Conservation (phyloP, 1,140 invertebrate species). For the Proctacanthus coquilletti region DNA sequence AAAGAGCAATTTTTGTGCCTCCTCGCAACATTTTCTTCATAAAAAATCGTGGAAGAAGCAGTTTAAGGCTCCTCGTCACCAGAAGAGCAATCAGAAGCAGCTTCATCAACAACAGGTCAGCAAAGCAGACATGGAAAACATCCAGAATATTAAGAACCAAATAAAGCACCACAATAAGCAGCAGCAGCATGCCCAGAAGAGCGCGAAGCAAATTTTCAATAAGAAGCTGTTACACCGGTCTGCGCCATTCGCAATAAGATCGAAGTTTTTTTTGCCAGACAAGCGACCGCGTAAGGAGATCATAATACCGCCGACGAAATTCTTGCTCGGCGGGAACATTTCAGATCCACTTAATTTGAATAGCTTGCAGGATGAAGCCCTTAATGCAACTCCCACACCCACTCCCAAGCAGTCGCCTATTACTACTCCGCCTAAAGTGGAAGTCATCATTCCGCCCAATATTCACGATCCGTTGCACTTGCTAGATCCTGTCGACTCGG, state of each 20-base stretch:
- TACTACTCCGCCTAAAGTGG: constrained; percentile 63
- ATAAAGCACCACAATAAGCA: constrained; percentile 5
- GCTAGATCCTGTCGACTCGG: constrained; percentile 61
- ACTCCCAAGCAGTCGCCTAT: constrained; percentile 79
- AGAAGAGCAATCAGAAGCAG: too few relatives aligned
- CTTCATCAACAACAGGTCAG: constrained; percentile 8
- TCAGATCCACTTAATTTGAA: constrained; percentile 89
- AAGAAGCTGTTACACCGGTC: constrained; percentile 15
- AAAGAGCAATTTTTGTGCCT: too few relatives aligned
- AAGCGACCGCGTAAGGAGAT: constrained; percentile 56
- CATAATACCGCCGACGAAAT: constrained; percentile 75
- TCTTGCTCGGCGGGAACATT: constrained; percentile 87
- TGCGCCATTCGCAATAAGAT: constrained; percentile 10
- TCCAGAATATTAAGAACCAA: constrained; percentile 28
- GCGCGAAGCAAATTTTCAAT: constrained; percentile 18
- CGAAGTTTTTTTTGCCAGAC: constrained; percentile 43
- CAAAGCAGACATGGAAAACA: constrained; percentile 27
- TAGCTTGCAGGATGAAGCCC: constrained; percentile 76
- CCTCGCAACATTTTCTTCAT: too few relatives aligned
- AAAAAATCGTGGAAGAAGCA: too few relatives aligned
- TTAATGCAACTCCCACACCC: constrained; percentile 70
- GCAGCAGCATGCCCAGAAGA: constrained; percentile 8
- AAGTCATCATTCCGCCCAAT: constrained; percentile 85
- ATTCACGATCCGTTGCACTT: constrained; percentile 82
- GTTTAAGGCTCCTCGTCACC: too few relatives aligned